Evolutionary conservation across 2,888 invertebrate species (phyloP).

Genomic region (Drosophila affinis): DNA sequence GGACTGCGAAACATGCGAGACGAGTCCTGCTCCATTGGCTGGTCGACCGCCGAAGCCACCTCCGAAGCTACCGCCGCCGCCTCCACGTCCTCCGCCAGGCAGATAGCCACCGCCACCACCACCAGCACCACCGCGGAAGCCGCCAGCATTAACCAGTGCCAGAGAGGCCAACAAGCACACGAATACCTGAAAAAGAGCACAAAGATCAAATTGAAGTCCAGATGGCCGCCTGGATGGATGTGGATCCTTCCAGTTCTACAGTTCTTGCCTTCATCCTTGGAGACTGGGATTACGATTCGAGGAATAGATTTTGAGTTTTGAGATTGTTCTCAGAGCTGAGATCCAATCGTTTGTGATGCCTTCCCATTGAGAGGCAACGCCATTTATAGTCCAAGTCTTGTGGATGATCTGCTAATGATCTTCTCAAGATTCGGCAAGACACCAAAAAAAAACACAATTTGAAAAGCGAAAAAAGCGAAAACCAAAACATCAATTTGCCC

Average conservation of each 20-base stretch:
- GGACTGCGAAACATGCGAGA: constrained; percentile 64
- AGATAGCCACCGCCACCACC: constrained; percentile 47
- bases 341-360: constrained; percentile 68
- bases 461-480: constrained; percentile 12
- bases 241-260: not conserved
- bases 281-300: not conserved
- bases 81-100: constrained; percentile 49
- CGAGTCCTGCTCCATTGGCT: constrained; percentile 60
- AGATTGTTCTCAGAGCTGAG: constrained; percentile 50
- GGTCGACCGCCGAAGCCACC: constrained; percentile 54
- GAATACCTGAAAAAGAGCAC: constrained; percentile 52
- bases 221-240: not conserved
- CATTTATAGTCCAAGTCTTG: constrained; percentile 59
- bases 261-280: constrained; percentile 59
- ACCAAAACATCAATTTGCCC: constrained; percentile 46
- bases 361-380: constrained; percentile 47
- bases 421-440: constrained; percentile 13
- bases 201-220: not conserved
- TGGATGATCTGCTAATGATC: constrained; percentile 64
- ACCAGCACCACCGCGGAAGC: constrained; percentile 54
- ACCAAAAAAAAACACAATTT: constrained; percentile 12
- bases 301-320: not conserved
- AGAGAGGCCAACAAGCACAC: constrained; percentile 67
- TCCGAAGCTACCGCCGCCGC: constrained; percentile 45
- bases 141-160: constrained; percentile 66